Evolutionary conservation across 92 coral and sea anemone species (phyloP).

Genomic region (Epizoanthus scotinus): DNA sequence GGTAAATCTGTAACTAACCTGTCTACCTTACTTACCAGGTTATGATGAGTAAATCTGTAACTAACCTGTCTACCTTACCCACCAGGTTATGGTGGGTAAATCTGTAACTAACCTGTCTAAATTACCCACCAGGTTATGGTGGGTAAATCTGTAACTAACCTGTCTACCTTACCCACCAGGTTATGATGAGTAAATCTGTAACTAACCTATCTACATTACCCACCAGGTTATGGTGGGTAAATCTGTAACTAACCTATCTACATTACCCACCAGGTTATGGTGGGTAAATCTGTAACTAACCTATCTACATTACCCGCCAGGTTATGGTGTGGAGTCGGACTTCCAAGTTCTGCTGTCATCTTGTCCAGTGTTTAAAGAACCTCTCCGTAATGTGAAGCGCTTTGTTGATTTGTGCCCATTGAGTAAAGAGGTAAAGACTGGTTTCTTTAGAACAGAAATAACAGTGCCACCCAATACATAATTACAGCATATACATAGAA

Average conservation of each 20-base stretch:
- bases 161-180: too few relatives aligned
- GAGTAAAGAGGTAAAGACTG: slow-evolving; percentile 78
- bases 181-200: too few relatives aligned
- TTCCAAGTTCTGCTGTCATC: slow-evolving; percentile 84
- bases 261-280: neutral
- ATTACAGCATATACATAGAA: too few relatives aligned
- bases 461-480: too few relatives aligned
- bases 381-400: slow-evolving; percentile 74
- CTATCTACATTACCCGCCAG: slow-evolving; percentile 35
- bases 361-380: slow-evolving; percentile 69
- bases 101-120: neutral
- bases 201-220: neutral
- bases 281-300: neutral
- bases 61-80: neutral
- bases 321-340: slow-evolving; percentile 94
- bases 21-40: too few relatives aligned
- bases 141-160: too few relatives aligned
- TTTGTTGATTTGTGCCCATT: slow-evolving; percentile 94
- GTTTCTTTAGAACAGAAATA: too few relatives aligned
- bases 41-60: too few relatives aligned
- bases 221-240: too few relatives aligned
- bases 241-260: neutral
- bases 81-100: too few relatives aligned
- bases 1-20: too few relatives aligned
- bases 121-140: neutral